Conservation (phyloP, 2,888 invertebrate species). For the Lasioglossum vierecki region DNA sequence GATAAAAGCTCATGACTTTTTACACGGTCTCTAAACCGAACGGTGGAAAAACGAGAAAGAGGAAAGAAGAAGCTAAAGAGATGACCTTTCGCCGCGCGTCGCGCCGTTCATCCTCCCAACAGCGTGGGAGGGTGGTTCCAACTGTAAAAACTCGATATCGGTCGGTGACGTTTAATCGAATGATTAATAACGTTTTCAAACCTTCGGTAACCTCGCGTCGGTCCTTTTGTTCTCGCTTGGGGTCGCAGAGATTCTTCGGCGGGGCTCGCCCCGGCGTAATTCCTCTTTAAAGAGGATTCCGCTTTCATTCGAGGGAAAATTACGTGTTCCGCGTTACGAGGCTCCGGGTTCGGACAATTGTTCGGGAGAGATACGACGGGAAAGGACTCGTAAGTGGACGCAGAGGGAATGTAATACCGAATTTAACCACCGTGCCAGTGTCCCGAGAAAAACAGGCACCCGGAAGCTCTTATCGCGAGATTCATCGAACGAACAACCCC, state of each 20-base stretch:
- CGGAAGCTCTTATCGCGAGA: background rate
- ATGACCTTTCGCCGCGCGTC: background rate
- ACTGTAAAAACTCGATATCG: background rate
- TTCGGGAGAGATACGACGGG: background rate
- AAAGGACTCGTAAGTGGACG: background rate
- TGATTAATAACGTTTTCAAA: conserved; percentile 39
- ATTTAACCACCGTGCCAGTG: background rate
- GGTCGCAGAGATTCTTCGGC: background rate
- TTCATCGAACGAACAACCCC: background rate
- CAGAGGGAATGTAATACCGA: background rate
- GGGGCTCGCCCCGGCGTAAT: background rate
- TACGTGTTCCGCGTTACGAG: background rate
- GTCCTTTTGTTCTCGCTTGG: background rate
- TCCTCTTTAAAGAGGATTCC: background rate
- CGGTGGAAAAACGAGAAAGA: background rate
- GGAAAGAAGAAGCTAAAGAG: background rate
- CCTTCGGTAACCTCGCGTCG: background rate
- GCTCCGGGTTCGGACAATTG: background rate
- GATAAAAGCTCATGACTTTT: conserved; percentile 33
- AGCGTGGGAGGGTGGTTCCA: background rate
- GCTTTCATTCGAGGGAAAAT: background rate
- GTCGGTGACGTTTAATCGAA: conserved; percentile 25
- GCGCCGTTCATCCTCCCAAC: background rate
- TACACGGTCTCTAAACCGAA: conserved; percentile 1
- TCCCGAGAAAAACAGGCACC: background rate